Percentiles rank a stretch among this genome's conserved stretches.
Evolutionary conservation across 2,113 vertebrate genomes (phyloP).

Genomic region (Psettodes erumei): DNA sequence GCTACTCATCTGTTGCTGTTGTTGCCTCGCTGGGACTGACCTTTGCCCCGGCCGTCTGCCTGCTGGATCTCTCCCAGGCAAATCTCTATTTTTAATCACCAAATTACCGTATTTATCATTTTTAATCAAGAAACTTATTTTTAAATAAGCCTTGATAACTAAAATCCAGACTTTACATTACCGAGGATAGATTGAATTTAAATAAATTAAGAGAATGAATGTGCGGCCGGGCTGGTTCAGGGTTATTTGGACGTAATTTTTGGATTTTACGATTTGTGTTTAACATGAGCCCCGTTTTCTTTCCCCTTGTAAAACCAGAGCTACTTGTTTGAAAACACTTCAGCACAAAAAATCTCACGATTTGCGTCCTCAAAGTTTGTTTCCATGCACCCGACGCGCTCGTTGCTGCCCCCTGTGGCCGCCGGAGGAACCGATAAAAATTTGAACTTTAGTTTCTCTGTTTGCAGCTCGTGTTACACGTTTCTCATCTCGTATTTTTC

Average conservation of each 20-base stretch:
- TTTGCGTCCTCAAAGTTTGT: too few relatives aligned
- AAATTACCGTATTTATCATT: neutral
- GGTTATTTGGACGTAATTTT: too few relatives aligned
- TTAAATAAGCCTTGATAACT: neutral
- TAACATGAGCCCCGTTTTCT: too few relatives aligned
- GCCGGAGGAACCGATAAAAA: too few relatives aligned
- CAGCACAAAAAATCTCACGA: too few relatives aligned
- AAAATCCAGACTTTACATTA: neutral
- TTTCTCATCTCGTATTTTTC: neutral
- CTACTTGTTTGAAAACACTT: too few relatives aligned
- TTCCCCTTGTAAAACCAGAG: too few relatives aligned
- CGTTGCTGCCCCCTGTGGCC: too few relatives aligned
- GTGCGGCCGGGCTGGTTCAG: neutral
- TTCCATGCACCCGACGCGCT: too few relatives aligned
- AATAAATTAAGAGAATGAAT: neutral
- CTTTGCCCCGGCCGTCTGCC: conserved; percentile 28
- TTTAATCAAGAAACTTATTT: neutral
- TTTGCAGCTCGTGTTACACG: too few relatives aligned
- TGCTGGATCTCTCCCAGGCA: conserved; percentile 1
- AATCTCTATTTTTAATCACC: neutral
- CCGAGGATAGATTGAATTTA: neutral
- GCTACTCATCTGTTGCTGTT: conserved; percentile 12
- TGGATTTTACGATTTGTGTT: too few relatives aligned
- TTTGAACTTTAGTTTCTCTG: too few relatives aligned
- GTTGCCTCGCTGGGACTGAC: conserved; percentile 30